Evolutionary conservation across 2,797 vertebrate genomes (phyloP).

Genomic region (Tragelaphus eurycerus): DNA sequence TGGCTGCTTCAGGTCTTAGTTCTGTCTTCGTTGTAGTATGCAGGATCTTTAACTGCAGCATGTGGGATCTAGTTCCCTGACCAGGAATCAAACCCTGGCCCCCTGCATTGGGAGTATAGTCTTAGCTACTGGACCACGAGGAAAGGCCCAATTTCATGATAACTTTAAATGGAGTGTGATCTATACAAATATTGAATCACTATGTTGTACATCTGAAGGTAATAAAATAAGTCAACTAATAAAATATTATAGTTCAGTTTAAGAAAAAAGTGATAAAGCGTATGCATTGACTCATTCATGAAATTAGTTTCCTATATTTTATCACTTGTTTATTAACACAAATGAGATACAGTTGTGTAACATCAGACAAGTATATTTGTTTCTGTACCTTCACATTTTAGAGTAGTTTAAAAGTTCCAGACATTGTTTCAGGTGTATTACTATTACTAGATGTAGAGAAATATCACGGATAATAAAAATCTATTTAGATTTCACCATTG

Average conservation of each 20-base stretch:
- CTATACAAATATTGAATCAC: neutral
- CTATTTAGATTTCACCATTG: neutral
- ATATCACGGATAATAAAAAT: neutral
- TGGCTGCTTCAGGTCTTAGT: neutral
- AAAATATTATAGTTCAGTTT: neutral
- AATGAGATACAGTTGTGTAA: neutral
- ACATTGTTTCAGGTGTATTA: neutral
- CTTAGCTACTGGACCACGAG: neutral
- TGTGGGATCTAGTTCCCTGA: neutral
- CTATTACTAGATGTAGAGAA: neutral
- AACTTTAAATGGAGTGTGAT: neutral
- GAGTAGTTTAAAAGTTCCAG: neutral
- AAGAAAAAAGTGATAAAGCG: neutral
- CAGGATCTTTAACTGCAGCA: neutral
- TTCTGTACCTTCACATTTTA: neutral
- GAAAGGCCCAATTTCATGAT: neutral
- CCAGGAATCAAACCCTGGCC: neutral
- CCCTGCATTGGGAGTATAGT: neutral
- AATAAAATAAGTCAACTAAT: neutral
- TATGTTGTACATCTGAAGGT: neutral
- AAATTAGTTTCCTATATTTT: neutral
- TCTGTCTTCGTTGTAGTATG: neutral
- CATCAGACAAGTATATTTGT: neutral
- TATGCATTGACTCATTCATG: neutral
- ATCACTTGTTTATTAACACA: neutral